Evolutionary conservation across 2,113 vertebrate species (phyloP), one percentile per base, ranked within the genome.

Genomic region (Sciurus niger): DNA sequence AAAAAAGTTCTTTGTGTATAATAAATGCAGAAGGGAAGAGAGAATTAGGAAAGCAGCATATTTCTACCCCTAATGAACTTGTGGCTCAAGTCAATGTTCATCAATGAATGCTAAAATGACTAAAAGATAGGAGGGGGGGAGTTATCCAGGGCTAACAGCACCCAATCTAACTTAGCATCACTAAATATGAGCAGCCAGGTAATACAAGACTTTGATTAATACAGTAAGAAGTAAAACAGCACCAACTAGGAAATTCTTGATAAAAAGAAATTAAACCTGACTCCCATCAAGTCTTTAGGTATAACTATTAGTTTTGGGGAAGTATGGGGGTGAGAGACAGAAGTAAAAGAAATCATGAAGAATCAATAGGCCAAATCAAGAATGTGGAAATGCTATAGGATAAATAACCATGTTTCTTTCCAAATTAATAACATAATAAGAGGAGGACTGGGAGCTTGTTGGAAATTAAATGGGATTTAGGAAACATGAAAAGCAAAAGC

Each of bases 381-480:
- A 93, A 90, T 37, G 17, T 24, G 24, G 40, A 22, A 25, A 73
- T 20, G 25, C 5, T 67, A 13, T 17, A 11, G 20, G 1, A 84
- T 14, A 87, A 79, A 96, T 34, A 80, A 60, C 12, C 7, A 53
- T 22, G 16, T 40, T 58, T 85, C 34, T 95, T 93, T 53, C 20
- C 46, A 95, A 78, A 72, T 67, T 60, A 78, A 20, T 67, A 34
- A 92, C 24, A n/a, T 25, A 73, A 67, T 13, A 89, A 87, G 20
- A 40, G 0, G 11, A 34, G 3, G 0, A 1, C 18, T 91, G 40
- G 43, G 74, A 90, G 34, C 8, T 51, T 93, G 8, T 46, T 94
- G 55, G 13, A 93, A 93, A 92, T 78, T 91, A 85, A 96, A 70
- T 68, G 34, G 79, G 4, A 60, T 77, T 93, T 88, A 92, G 68